Evolutionary conservation across 2,888 invertebrate species (phyloP).

Genomic region (Drosophila mulleri): DNA sequence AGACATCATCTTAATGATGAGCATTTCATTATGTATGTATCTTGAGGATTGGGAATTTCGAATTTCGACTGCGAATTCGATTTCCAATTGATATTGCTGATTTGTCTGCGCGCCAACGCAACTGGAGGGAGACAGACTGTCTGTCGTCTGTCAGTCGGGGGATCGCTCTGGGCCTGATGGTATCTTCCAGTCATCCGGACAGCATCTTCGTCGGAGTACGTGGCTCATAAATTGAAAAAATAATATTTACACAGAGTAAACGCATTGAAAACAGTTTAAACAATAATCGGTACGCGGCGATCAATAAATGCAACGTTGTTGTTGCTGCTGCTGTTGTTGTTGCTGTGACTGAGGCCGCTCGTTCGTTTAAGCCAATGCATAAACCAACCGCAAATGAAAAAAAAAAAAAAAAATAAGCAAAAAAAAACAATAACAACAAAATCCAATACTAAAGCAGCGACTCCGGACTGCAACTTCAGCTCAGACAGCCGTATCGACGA

Average conservation of each 20-base stretch:
- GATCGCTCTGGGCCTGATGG: slow-evolving; percentile 3
- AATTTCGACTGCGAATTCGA: slow-evolving; percentile 57
- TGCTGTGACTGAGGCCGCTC: slow-evolving; percentile 19
- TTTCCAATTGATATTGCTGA: slow-evolving; percentile 65
- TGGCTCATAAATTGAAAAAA: slow-evolving; percentile 80
- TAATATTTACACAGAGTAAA: slow-evolving; percentile 81
- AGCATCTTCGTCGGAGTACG: slow-evolving; percentile 18
- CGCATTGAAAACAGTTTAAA: slow-evolving; percentile 82
- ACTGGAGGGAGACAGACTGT: slow-evolving; percentile 41
- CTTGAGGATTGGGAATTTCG: slow-evolving; percentile 65
- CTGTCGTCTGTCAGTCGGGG: slow-evolving; percentile 27
- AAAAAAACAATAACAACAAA: slow-evolving; percentile 15
- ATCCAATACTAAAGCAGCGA: slow-evolving; percentile 32
- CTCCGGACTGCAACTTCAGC: slow-evolving; percentile 26
- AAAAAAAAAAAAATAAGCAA: neutral
- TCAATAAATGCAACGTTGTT: slow-evolving; percentile 72
- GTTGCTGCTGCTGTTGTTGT: slow-evolving; percentile 16
- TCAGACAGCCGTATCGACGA: slow-evolving; percentile 12
- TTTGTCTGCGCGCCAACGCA: slow-evolving; percentile 69
- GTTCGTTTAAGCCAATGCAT: slow-evolving; percentile 47
- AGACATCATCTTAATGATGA: slow-evolving; percentile 48
- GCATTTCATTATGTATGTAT: slow-evolving; percentile 59
- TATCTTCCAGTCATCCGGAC: slow-evolving; percentile 16
- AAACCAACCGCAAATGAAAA: slow-evolving; percentile 44
- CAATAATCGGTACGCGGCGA: slow-evolving; percentile 78